Conservation (phyloP, 2,888 invertebrate genomes). For the Athalia circularis region DNA sequence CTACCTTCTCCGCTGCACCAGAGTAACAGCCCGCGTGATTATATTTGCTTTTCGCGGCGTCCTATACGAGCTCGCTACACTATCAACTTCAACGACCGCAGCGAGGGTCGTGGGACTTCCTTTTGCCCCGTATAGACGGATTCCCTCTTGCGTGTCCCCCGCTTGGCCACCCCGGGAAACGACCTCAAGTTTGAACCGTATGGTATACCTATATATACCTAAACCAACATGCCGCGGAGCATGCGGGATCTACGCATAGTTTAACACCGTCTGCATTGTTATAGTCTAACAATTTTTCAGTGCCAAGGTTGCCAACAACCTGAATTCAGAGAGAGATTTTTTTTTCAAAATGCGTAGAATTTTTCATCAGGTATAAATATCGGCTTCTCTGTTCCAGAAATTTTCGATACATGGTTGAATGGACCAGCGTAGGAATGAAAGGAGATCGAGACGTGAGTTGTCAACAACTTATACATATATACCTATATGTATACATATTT, state of each 20-base stretch:
- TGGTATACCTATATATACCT: neutral
- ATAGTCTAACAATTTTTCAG: constrained; percentile 49
- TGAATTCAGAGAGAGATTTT: neutral
- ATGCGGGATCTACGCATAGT: constrained; percentile 54
- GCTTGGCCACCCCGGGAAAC: constrained; percentile 5
- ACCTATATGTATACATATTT: neutral
- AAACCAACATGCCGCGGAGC: neutral
- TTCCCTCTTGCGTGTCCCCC: constrained; percentile 46
- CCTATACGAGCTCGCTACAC: constrained; percentile 19
- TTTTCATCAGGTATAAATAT: neutral
- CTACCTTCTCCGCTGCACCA: neutral
- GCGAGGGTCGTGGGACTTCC: constrained; percentile 45
- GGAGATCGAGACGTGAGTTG: too few relatives aligned
- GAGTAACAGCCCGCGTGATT: too few relatives aligned
- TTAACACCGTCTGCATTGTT: constrained; percentile 50
- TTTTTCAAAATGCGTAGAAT: neutral
- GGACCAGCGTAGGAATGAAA: too few relatives aligned
- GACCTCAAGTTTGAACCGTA: neutral
- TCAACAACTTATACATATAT: neutral
- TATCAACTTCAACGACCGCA: constrained; percentile 38
- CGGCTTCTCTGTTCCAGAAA: neutral
- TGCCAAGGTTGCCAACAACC: constrained; percentile 55
- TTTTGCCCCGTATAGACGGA: constrained; percentile 30
- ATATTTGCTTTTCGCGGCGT: neutral
- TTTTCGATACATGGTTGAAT: too few relatives aligned